Percentiles rank a stretch among this genome's conserved stretches.
Conservation (phyloP, 2,888 invertebrate species). For the Iphiclides podalirius region DNA sequence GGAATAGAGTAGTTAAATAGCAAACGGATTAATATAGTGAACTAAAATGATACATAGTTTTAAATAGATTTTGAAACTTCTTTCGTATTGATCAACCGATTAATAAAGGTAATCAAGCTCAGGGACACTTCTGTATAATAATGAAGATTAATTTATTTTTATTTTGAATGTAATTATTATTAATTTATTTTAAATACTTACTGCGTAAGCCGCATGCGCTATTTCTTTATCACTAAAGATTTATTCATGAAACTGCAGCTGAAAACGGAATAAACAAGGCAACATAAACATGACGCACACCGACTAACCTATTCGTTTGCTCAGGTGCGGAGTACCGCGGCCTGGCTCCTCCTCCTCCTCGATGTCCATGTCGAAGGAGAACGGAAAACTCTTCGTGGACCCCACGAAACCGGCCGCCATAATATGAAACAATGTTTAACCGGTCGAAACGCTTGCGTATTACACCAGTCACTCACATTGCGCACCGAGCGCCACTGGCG, state of each 20-base stretch:
- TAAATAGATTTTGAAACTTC: no score
- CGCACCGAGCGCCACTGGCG: constrained; percentile 18
- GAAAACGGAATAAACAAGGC: constrained; percentile 23
- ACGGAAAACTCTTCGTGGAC: constrained; percentile 72
- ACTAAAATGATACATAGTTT: not conserved
- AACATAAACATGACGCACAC: constrained; percentile 37
- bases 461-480: constrained; percentile 24
- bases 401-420: constrained; percentile 73
- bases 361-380: constrained; percentile 71
- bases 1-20: not conserved
- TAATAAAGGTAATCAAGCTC: no score
- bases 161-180: no score
- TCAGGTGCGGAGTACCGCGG: constrained; percentile 53
- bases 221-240: no score
- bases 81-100: no score
- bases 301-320: constrained; percentile 62
- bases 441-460: constrained; percentile 1
- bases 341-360: constrained; percentile 61
- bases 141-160: no score
- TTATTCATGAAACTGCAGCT: no score
- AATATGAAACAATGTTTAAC: constrained; percentile 28
- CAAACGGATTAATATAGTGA: not conserved
- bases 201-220: no score
- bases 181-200: no score
- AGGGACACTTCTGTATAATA: no score